Percentiles rank a stretch among this genome's conserved stretches.
Evolutionary conservation across 2,888 invertebrate species (phyloP).

Genomic region (Galeopsomyia nigrocyanea): DNA sequence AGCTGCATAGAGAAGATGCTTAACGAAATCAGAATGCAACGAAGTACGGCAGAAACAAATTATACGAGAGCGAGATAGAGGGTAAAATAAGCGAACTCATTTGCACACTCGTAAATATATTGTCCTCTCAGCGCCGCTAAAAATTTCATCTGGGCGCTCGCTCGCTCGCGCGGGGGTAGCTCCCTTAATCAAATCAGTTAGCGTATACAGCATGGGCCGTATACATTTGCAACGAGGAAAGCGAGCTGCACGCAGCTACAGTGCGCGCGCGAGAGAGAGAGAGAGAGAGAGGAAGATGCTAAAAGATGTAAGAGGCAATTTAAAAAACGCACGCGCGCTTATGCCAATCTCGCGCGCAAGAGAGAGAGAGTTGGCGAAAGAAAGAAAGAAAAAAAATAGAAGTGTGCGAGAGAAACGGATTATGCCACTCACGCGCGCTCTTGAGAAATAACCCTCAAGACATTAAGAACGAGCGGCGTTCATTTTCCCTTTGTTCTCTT

Average conservation of each 20-base stretch:
- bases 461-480: constrained; percentile 44
- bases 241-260: too few species aligned
- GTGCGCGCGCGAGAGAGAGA: too few species aligned
- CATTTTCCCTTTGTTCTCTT: constrained; percentile 38
- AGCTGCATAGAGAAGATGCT: neutral
- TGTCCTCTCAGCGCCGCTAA: constrained; percentile 41
- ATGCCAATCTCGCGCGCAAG: constrained; percentile 42
- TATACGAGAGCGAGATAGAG: constrained; percentile 5
- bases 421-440: constrained; percentile 37
- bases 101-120: constrained; percentile 45
- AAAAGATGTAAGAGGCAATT: constrained; percentile 47
- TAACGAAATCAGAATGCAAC: constrained; percentile 16
- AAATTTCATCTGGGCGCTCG: constrained; percentile 17
- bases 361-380: neutral
- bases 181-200: too few species aligned
- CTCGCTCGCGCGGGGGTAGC: too few species aligned
- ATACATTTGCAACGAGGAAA: too few species aligned
- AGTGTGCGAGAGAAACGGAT: neutral
- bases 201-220: too few species aligned
- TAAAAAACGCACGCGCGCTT: constrained; percentile 46
- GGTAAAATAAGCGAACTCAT: constrained; percentile 35
- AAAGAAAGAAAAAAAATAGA: neutral
- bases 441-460: constrained; percentile 48
- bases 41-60: constrained; percentile 19
- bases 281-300: constrained; percentile 18